Percentiles rank a stretch among this genome's conserved stretches.
These are phyloP conservation scores for Listrodromus nycthemerus DNA, from an alignment of 2,888 invertebrate species.

Conservation along the genomic window DNA sequence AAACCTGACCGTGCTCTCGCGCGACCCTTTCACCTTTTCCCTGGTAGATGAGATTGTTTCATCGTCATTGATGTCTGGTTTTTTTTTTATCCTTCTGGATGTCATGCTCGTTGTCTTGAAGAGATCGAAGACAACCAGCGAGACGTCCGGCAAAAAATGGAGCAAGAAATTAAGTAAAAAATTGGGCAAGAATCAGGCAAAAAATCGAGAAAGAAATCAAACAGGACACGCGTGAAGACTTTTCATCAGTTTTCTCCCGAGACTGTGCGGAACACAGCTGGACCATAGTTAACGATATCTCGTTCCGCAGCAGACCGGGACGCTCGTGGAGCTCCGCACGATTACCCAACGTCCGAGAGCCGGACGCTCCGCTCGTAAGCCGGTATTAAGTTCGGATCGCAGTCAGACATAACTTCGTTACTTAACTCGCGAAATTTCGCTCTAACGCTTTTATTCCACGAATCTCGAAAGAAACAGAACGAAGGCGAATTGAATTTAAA, in stretches of 20 bases:
- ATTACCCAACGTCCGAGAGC: background rate
- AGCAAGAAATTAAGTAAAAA: too few relatives aligned
- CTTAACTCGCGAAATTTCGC: conserved; percentile 61
- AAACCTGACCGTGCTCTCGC: background rate
- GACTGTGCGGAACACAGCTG: conserved; percentile 44
- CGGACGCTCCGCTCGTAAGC: conserved; percentile 60
- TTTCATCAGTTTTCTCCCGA: background rate
- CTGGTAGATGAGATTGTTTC: background rate
- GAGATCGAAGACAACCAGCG: too few relatives aligned
- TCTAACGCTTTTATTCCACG: conserved; percentile 61
- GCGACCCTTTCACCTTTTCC: background rate
- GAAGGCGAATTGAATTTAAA: too few relatives aligned
- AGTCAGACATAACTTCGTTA: conserved; percentile 68
- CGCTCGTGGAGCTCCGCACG: background rate
- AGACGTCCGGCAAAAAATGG: too few relatives aligned
- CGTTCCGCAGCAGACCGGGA: conserved; percentile 70
- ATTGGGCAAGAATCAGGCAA: too few relatives aligned
- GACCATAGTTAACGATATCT: conserved; percentile 75
- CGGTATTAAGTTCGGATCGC: conserved; percentile 70
- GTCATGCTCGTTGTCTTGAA: too few relatives aligned
- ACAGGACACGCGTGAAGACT: background rate
- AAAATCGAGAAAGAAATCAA: too few relatives aligned
- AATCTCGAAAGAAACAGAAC: conserved; percentile 24
- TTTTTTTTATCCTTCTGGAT: too few relatives aligned
- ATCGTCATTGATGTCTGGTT: too few relatives aligned